Evolutionary conservation across 1,140 invertebrate genomes (phyloP).

Genomic region (Achatina immaculata): DNA sequence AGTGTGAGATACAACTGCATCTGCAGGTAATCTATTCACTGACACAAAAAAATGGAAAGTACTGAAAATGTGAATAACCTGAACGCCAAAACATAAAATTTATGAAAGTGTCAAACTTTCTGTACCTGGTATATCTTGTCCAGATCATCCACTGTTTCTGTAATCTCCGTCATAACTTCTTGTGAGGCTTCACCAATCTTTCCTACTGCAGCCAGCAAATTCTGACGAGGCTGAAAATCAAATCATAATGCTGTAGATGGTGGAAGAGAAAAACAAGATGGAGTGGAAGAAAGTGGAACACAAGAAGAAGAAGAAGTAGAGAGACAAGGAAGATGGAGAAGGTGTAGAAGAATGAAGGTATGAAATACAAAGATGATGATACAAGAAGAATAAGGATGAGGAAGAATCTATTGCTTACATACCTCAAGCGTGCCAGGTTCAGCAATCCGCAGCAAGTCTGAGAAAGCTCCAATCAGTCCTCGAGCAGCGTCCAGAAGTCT

Average conservation of each 20-base stretch:
- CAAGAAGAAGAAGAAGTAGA: too few species aligned
- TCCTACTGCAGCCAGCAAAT: slow-evolving; percentile 91
- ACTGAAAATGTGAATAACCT: too few species aligned
- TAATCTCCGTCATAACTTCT: slow-evolving; percentile 92
- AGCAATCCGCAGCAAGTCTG: slow-evolving; percentile 92
- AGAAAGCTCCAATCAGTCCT: slow-evolving; percentile 92
- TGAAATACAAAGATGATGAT: too few species aligned
- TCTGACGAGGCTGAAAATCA: slow-evolving; percentile 84
- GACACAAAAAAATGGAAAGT: too few species aligned
- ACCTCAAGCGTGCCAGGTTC: slow-evolving; percentile 94
- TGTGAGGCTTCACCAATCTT: slow-evolving; percentile 96
- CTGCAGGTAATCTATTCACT: too few species aligned
- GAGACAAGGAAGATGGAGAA: too few species aligned
- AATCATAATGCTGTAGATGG: too few species aligned
- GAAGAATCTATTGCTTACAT: slow-evolving; percentile 21
- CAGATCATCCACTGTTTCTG: slow-evolving; percentile 81
- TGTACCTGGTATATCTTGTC: slow-evolving; percentile 62
- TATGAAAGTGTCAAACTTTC: neutral
- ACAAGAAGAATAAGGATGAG: neutral
- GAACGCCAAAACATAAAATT: too few species aligned
- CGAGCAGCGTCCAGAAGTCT: slow-evolving; percentile 91
- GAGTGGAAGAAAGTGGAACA: too few species aligned
- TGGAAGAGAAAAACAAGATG: too few species aligned
- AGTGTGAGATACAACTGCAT: too few species aligned
- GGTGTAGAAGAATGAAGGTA: too few species aligned